Conservation (phyloP, 2,797 vertebrate genomes). For the Leucoraja ocellata region DNA sequence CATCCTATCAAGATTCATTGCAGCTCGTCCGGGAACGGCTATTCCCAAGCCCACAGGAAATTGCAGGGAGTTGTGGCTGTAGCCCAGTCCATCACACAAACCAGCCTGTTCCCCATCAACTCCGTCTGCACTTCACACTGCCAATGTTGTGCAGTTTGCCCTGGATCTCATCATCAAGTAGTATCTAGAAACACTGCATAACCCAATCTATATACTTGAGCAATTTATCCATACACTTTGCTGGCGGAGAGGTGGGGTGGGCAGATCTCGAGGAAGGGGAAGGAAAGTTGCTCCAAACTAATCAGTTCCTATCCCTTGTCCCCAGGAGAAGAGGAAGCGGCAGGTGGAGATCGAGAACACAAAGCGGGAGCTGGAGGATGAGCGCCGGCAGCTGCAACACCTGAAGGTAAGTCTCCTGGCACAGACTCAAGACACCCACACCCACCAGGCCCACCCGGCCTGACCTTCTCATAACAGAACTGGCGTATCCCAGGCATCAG, state of each 20-base stretch:
- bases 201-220: not conserved
- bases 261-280: not conserved
- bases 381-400: constrained; percentile 76
- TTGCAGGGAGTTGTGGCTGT: too few species aligned
- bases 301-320: not conserved
- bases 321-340: constrained; percentile 78
- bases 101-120: too few species aligned
- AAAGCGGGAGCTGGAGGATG: constrained; percentile 77
- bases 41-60: too few species aligned
- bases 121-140: not conserved
- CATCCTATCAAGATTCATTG: too few species aligned
- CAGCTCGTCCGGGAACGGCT: too few species aligned
- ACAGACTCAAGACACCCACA: not conserved
- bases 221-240: not conserved
- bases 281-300: not conserved
- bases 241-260: not conserved
- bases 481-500: too few species aligned
- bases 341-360: constrained; percentile 81
- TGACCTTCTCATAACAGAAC: too few species aligned
- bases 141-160: too few species aligned
- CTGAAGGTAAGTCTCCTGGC: constrained; percentile 67
- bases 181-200: not conserved
- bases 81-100: too few species aligned
- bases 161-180: too few species aligned
- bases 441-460: too few species aligned